Base-by-base conservation (phyloP, 2,888 invertebrate genomes). In the Caenorhabditis afra region DNA sequence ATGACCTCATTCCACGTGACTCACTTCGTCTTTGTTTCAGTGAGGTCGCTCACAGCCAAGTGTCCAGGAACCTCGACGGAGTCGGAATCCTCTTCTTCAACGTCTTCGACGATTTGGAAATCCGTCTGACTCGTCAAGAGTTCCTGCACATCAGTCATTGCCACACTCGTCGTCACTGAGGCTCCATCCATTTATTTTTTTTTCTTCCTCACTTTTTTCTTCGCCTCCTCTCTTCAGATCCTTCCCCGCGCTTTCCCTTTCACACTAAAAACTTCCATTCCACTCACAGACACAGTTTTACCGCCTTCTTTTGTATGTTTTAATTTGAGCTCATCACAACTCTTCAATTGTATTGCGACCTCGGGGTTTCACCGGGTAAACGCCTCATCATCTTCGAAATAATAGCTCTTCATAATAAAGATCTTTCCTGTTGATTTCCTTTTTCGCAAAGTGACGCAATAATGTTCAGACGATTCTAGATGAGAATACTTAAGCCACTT, bases 11-110 rank as follows among this genome's bases (percentile, higher is more conserved):
- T 41, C 14, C 41, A 41, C 14, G 41, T 41, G 22, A 64, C 29
- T 64, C 45, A 23, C 11, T n/a, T n/a, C 52, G n/a, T 8, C 0
- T 4, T 12, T 22, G 47, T 80, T 82, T 49, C 76, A 83, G 81
- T 23, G 75, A 76, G 29, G 50, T 59, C 41, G 74, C 59, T 37
- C 76, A 75, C 79, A 74, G 71, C 29, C 61, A 61, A 39, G 68
- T 59, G 41, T 67, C 70, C 3, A 58, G 83, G 49, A 81, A 87
- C 58, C 77, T 88, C 29, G 86, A 88, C 62, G 88, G 88, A 39
- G 88, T 88, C 49, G 88, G 88, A 53, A 80, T 83, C 12, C 82
- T 88, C 39, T 87, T 85, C 83, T 88, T 86, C 81, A 80, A 85
- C 53, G 68, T 88, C 73, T 80, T 80, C 70, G 85, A 85, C 14